Evolutionary conservation across 1,140 invertebrate species (phyloP), one percentile per base, ranked within the genome.

Genomic region (Archivesica marissinica): DNA sequence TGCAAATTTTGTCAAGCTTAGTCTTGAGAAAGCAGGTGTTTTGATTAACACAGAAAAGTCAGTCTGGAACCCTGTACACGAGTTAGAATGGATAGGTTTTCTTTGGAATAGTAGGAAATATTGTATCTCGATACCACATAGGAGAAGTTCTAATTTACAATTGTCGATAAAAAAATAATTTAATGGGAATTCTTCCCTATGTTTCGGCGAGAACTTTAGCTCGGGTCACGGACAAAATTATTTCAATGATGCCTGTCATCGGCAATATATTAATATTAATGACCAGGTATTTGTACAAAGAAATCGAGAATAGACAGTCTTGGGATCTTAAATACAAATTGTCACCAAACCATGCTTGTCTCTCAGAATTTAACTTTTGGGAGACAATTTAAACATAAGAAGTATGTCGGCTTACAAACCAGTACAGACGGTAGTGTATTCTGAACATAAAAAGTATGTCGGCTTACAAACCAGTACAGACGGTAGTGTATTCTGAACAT

Each of bases 161-260:
- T 25, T 39, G n/a, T n/a, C n/a, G n/a, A n/a, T n/a, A n/a, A n/a
- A n/a, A n/a, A n/a, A n/a, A n/a, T 11, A 13, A 11, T 47, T 72
- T n/a, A n/a, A 41, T 15, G 25, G 3, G 35, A 41, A 47, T 47
- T 25, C 23, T 64, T 64, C 25, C 28, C 28, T 64, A 17, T 64
- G 2, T 23, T 23, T 33, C 28, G 61, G 61, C 61, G 33, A 64
- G 61, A 64, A 38, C 28, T 20, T 38, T 64, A 15, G 61, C 61
- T 30, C 15, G 2, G 11, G 28, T 23, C 7, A 64, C 61, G 6
- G 61, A 30, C 28, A 64, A 64, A 64, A 64, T 64, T 64, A 30
- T 64, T 64, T 64, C 61, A 20, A 64, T 64, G 61, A 64, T 64
- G 9, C 61, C 61, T 64, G 61, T 64, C 11, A 64, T 64, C 11